Percentiles rank a stretch among this genome's conserved stretches.
Conservation (phyloP, 2,797 vertebrate species). For the Chelmon rostratus region DNA sequence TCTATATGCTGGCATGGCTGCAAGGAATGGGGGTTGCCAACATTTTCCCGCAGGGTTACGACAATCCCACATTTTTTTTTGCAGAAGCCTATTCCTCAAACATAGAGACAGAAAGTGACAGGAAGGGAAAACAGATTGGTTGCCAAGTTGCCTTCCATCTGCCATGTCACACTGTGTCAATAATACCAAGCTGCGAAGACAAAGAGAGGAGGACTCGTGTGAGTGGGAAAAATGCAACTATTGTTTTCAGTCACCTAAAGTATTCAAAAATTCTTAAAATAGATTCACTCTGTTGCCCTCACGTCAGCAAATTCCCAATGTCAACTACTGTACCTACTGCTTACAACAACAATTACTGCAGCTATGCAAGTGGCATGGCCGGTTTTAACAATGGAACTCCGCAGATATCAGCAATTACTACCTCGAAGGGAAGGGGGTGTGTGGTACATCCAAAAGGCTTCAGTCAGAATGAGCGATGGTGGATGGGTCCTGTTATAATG, state of each 20-base stretch:
- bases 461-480: neutral
- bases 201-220: neutral
- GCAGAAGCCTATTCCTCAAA: slow-evolving; percentile 9
- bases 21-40: slow-evolving; percentile 28
- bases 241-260: neutral
- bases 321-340: neutral
- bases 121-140: slow-evolving; percentile 17
- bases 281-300: neutral
- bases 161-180: neutral
- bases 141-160: slow-evolving; percentile 42
- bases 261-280: neutral
- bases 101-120: neutral
- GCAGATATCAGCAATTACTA: neutral
- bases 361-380: neutral
- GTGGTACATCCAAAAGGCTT: slow-evolving; percentile 1
- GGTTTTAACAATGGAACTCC: slow-evolving; percentile 17
- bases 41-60: slow-evolving; percentile 4
- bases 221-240: neutral
- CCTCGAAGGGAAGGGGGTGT: slow-evolving; percentile 23
- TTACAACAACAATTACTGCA: slow-evolving; percentile 1
- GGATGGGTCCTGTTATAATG: neutral
- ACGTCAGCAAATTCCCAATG: neutral
- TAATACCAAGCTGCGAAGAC: neutral
- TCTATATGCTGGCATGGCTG: neutral
- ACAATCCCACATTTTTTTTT: slow-evolving; percentile 32